Evolutionary conservation across 1,140 invertebrate genomes (phyloP).

Genomic region (Hyphantria cunea): DNA sequence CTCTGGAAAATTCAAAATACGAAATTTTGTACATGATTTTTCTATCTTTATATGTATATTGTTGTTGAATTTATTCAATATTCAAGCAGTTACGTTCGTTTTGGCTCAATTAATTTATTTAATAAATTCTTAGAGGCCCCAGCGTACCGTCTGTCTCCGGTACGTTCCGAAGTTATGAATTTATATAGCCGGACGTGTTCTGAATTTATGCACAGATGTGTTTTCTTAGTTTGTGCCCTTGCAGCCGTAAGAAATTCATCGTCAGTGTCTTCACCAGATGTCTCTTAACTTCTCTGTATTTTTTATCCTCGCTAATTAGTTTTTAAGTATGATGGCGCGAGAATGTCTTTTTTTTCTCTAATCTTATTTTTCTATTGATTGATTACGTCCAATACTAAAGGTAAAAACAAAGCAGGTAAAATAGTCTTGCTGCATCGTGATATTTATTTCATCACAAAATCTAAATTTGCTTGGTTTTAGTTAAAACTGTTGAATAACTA

Average conservation of each 20-base stretch:
- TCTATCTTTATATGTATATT: too few species aligned
- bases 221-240: slow-evolving; percentile 49
- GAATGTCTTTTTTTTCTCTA: background rate
- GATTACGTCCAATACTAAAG: background rate
- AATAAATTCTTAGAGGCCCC: slow-evolving; percentile 66
- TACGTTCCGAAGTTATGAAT: slow-evolving; percentile 63
- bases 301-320: slow-evolving; percentile 20
- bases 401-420: too few species aligned
- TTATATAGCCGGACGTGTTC: slow-evolving; percentile 66
- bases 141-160: slow-evolving; percentile 57
- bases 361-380: background rate
- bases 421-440: too few species aligned
- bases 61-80: slow-evolving; percentile 39
- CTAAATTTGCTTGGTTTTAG: too few species aligned
- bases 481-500: too few species aligned
- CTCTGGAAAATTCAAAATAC: too few species aligned
- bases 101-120: slow-evolving; percentile 73
- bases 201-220: slow-evolving; percentile 62
- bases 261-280: slow-evolving; percentile 27
- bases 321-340: slow-evolving; percentile 9
- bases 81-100: slow-evolving; percentile 57
- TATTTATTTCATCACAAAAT: too few species aligned
- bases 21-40: too few species aligned
- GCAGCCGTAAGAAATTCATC: slow-evolving; percentile 27
- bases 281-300: slow-evolving; percentile 5